Evolutionary conservation across 1,140 invertebrate species (phyloP), one percentile per base, ranked within the genome.

Genomic region (Triops longicaudatus): DNA sequence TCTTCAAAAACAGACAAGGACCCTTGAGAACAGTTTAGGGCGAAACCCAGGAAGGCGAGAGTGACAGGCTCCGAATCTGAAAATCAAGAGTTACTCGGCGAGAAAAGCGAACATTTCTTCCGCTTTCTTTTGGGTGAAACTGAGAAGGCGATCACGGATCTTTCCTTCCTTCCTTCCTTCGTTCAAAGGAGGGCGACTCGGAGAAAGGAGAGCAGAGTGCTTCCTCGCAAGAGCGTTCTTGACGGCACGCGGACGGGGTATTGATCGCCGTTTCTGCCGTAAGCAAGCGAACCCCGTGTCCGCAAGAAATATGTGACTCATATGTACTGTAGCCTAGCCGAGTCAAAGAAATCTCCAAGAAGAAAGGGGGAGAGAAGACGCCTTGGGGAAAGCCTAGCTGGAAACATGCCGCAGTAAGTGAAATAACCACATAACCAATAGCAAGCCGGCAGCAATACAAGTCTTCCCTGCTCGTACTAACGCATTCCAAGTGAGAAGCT

Each of bases 181-280:
- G n/a, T n/a, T n/a, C n/a, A n/a, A n/a, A n/a, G 50, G 50, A n/a
- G 17, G 50, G 50, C 10, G 1, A 6, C 7, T 7, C 7, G 31
- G 22, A 22, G 50, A n/a, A 63, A n/a, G 22, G 22, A 63, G 50
- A 17, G 50, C 6, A 22, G 50, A n/a, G 22, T 63, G 50, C 50
- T 63, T 63, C 10, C 50, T 12, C 10, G 50, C 2, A 37, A 7
- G 50, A 63, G 50, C 50, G 17, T 63, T 63, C 50, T 63, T 63
- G 50, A 63, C 50, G 50, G 50, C 50, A 63, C 2, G 31, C 50
- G 50, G 50, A 63, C 50, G 4, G 50, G 50, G 50, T 63, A 63
- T 63, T 63, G 50, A 63, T 63, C 50, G 50, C 17, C 50, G 50
- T 63, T 37, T 63, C 50, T 63, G 50, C 50, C 50, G n/a, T 14